Evolutionary conservation across 1,140 invertebrate genomes (phyloP), one percentile per base, ranked within the genome.

Genomic region (Idris sp.): DNA sequence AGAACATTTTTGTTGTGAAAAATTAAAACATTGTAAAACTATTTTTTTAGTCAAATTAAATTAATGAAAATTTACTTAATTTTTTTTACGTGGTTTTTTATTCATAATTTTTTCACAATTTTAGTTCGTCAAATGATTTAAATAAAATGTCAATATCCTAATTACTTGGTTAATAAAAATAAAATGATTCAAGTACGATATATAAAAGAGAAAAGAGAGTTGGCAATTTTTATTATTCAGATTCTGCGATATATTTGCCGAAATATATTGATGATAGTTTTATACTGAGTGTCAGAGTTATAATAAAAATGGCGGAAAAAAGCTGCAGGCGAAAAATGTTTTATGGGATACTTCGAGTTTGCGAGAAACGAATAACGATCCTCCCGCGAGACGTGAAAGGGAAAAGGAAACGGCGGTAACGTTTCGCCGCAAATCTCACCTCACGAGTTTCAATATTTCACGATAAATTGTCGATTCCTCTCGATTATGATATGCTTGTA

Each of bases 401-500:
- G 69, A 43, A 62, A 48, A 69, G 64, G 61, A 76, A 72, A 65
- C 56, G 65, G 65, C 36, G 73, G 54, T 75, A 69, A 74, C 68
- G 73, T 65, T 74, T 44, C 53, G 59, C 61, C 71, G 74, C 68
- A 74, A 72, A 76, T 76, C 56, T 77, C 76, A 77, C 69, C 78
- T 81, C 77, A 79, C 76, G 74, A 78, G 74, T 83, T 72, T 58
- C 74, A 83, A 80, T 85, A 81, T 83, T 79, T 79, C 62, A 79
- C 80, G 77, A 83, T 83, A 79, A 83, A 85, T 83, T 77, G 79
- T 77, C 78, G 81, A 83, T 83, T 83, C 77, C 76, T 81, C 81
- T 81, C 80, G 80, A 81, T 84, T 83, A 83, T 83, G 81, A 85
- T 81, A 78, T 75, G 79, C 62, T 71, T 76, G 78, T 85, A 85